Evolutionary conservation across 1,140 invertebrate genomes (phyloP).

Genomic region (Pinna nobilis): DNA sequence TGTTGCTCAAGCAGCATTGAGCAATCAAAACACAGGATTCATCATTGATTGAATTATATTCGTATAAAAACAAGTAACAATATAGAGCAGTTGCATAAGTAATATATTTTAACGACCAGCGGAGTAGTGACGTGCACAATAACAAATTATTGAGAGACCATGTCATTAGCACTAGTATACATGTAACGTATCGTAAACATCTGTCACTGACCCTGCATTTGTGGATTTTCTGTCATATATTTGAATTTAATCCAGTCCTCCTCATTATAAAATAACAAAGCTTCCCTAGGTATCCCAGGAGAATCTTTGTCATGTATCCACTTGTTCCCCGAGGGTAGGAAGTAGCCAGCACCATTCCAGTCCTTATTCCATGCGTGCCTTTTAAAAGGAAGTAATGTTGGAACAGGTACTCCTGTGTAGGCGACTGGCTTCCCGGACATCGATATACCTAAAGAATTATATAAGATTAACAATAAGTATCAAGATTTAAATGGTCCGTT

Average conservation of each 20-base stretch:
- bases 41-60: too few species aligned
- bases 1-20: too few species aligned
- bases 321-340: slow-evolving; percentile 55
- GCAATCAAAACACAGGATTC: too few species aligned
- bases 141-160: too few species aligned
- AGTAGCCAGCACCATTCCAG: slow-evolving; percentile 65
- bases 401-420: slow-evolving; percentile 57
- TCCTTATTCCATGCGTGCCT: slow-evolving; percentile 54
- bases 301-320: slow-evolving; percentile 67
- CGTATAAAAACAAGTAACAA: too few species aligned
- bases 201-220: slow-evolving; percentile 4
- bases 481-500: too few species aligned
- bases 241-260: slow-evolving; percentile 70
- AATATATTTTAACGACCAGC: too few species aligned
- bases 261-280: slow-evolving; percentile 66
- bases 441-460: slow-evolving; percentile 50
- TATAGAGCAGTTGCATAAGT: too few species aligned
- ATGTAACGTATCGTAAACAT: too few species aligned
- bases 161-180: too few species aligned
- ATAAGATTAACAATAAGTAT: background rate
- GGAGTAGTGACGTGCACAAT: too few species aligned
- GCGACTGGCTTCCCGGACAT: slow-evolving; percentile 58
- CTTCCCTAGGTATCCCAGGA: slow-evolving; percentile 58
- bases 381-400: slow-evolving; percentile 57
- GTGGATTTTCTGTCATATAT: slow-evolving; percentile 58